Evolutionary conservation across 2,113 vertebrate genomes (phyloP), one percentile per base, ranked within the genome.

Genomic region (Thinocorus orbignyianus): DNA sequence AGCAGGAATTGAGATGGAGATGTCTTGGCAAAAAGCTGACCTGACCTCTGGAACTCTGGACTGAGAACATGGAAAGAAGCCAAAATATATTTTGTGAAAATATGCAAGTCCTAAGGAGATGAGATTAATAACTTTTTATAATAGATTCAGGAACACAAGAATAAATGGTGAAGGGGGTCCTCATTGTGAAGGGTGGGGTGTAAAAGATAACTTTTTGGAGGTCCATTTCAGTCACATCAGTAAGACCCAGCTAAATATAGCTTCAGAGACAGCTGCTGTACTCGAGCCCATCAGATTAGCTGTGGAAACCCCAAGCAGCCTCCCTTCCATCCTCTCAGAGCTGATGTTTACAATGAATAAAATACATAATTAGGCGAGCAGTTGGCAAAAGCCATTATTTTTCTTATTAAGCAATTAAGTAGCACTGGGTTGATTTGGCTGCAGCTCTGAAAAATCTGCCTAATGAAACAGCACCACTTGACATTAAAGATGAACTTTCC

Each of bases 301-400:
- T 37, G 69, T 92, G 88, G 80, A 95, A 96, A 79, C 17, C 23
- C 35, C 52, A 39, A 1, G 1, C 1, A 1, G 72, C 41, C 57
- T 74, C 26, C 20, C 10, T 79, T 91, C 65, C 37, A 79, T 69
- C 48, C 0, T 91, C 73, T 88, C 35, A 86, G 86, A 94, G 57
- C 37, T 57, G 55, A 74, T 86, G 81, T 84, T 96, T 92, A 94
- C 80, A 86, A 84, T 15, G 41, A 95, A 88, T 65, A 90, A 93
- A 94, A 88, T 33, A 84, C 58, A 58, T 94, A 94, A 94, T 94
- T 93, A 96, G 88, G 72, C 88, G 72, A 93, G 90, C 44, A 76
- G 80, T 48, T 96, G 80, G 80, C 86, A 94, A 94, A 96, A 86
- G 65, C 76, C 35, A 26, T 81, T 60, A 92, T 88, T 92, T 93